A percentile compares a stretch with the other conserved stretches of the same genome.
Evolutionary conservation across 2,113 vertebrate species (phyloP).

Genomic region (Semicossyphus pulcher): DNA sequence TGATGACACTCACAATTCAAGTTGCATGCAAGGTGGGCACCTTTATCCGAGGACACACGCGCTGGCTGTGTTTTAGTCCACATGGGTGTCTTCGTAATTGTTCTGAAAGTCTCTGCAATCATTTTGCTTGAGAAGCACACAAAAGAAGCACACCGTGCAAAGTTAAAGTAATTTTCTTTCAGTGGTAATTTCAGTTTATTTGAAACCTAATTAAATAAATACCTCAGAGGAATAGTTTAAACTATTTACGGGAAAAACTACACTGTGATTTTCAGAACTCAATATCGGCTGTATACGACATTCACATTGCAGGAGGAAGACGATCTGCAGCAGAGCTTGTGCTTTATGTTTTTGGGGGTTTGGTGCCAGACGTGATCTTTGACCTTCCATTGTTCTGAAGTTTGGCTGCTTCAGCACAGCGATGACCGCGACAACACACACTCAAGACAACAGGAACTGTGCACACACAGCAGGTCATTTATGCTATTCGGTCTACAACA

Average conservation of each 20-base stretch:
- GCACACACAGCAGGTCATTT: background rate
- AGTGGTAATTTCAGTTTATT: too few relatives aligned
- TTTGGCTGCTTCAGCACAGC: background rate
- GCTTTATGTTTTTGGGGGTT: background rate
- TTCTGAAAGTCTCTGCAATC: too few relatives aligned
- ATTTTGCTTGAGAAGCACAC: too few relatives aligned
- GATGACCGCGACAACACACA: background rate
- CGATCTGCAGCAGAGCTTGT: background rate
- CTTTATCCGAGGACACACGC: background rate
- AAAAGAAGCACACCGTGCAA: too few relatives aligned
- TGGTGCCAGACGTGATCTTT: slow-evolving; percentile 3
- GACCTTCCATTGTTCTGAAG: slow-evolving; percentile 33
- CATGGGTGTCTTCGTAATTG: too few relatives aligned
- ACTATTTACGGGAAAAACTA: background rate
- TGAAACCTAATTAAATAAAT: too few relatives aligned
- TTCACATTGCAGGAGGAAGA: background rate
- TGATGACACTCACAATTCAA: background rate
- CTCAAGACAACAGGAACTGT: slow-evolving; percentile 5
- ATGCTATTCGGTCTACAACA: background rate
- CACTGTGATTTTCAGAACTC: background rate
- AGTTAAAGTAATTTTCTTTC: too few relatives aligned
- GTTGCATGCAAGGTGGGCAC: background rate
- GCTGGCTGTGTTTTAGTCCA: too few relatives aligned
- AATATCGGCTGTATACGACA: too few relatives aligned
- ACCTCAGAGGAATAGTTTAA: too few relatives aligned